Conservation (phyloP, 2,797 vertebrate genomes). For the Adrianichthys oophorus region DNA sequence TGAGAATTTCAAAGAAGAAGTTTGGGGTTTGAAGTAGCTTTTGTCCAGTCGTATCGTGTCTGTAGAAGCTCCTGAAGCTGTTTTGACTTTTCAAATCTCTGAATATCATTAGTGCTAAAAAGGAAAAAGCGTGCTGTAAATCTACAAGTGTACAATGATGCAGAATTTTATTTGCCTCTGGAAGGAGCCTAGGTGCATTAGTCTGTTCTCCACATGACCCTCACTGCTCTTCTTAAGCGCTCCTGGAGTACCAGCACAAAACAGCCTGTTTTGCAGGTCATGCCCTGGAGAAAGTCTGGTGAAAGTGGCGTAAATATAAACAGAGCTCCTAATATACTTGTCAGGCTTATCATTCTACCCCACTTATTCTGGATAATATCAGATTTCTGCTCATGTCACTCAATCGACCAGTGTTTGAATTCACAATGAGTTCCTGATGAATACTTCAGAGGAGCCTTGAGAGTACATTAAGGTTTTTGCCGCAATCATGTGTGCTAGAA, state of each 20-base stretch:
- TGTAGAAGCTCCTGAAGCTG: background rate
- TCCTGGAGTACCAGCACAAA: conserved; percentile 52
- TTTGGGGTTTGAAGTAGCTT: background rate
- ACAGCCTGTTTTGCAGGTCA: conserved; percentile 34
- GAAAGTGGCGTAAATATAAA: conserved; percentile 44
- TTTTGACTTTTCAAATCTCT: conserved; percentile 8
- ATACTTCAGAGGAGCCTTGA: conserved; percentile 53
- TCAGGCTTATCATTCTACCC: conserved; percentile 71
- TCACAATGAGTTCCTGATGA: conserved; percentile 54
- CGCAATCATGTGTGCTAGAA: conserved; percentile 36
- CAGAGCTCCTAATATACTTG: conserved; percentile 36
- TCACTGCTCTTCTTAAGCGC: conserved; percentile 37
- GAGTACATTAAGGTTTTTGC: conserved; percentile 59
- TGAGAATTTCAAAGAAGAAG: conserved; percentile 13
- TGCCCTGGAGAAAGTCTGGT: conserved; percentile 60
- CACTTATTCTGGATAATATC: conserved; percentile 75
- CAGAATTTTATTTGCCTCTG: conserved; percentile 54
- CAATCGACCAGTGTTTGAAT: conserved; percentile 61
- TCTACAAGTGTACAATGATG: conserved; percentile 35
- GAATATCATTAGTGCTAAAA: conserved; percentile 7
- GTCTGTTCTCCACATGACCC: conserved; percentile 23
- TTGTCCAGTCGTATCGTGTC: background rate
- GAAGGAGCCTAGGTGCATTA: conserved; percentile 58
- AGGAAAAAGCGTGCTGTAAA: conserved; percentile 3
- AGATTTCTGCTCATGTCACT: conserved; percentile 72